phyloP scores from a whole-genome alignment of 2,113 vertebrate species.

The Mustelus asterias region DNA sequence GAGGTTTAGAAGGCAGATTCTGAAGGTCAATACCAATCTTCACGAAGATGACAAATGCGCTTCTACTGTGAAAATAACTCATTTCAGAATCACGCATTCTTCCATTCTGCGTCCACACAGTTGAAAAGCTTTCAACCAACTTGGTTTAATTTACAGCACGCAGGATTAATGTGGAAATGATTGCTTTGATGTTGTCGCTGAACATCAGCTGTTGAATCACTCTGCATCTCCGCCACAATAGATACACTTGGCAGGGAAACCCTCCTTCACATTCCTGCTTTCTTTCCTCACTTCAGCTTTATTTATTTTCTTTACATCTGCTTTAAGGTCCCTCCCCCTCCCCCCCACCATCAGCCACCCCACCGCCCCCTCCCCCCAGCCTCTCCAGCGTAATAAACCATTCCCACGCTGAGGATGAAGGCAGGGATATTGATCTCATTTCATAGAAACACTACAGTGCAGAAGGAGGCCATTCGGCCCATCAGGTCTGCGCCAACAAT shows the following conservation, averaged over 20 bases:
- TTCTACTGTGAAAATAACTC: not conserved
- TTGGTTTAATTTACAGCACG: not conserved
- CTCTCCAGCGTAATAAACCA: not conserved
- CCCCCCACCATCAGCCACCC: not conserved
- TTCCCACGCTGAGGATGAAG: not conserved
- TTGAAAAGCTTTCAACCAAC: not conserved
- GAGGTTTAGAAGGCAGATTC: not conserved
- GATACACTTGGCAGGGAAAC: not conserved
- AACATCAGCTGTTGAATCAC: not conserved
- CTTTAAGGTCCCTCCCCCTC: not conserved
- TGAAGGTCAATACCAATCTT: not conserved
- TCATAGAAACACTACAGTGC: too few relatives aligned
- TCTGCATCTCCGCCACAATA: not conserved
- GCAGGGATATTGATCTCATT: not conserved
- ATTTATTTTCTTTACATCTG: not conserved
- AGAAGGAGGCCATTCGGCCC: too few relatives aligned
- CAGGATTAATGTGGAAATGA: not conserved
- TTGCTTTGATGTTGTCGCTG: not conserved
- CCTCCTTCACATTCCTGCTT: not conserved
- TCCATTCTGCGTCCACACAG: not conserved
- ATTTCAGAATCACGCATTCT: not conserved
- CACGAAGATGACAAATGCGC: not conserved
- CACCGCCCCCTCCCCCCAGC: too few relatives aligned
- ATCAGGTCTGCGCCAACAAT: too few relatives aligned
- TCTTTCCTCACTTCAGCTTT: not conserved